Percentiles rank a stretch among this genome's conserved stretches.
These are phyloP conservation scores for Aplocera efformata DNA, from an alignment of 2,888 invertebrate genomes.

Conservation along the genomic window DNA sequence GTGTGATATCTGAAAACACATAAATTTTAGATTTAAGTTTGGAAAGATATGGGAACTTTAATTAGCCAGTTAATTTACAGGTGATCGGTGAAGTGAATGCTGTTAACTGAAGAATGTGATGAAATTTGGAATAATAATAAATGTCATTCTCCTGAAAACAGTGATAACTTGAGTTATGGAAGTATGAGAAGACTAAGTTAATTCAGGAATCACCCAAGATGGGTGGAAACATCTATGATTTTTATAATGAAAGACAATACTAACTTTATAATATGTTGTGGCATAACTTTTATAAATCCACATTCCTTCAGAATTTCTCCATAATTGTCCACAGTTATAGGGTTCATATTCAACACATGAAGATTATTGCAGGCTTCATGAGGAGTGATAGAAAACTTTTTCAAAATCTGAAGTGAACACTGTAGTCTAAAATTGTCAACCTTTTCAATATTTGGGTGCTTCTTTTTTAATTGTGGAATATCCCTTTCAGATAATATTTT, in stretches of 20 bases:
- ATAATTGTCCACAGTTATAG: conserved; percentile 81
- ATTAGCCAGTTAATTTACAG: too few relatives aligned
- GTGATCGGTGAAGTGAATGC: too few relatives aligned
- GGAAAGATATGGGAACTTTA: not conserved
- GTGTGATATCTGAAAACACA: conserved; percentile 63
- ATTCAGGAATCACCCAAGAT: too few relatives aligned
- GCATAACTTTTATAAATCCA: conserved; percentile 70
- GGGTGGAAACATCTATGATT: not conserved
- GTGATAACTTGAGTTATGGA: too few relatives aligned
- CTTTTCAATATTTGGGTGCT: conserved; percentile 56
- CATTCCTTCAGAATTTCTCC: conserved; percentile 82
- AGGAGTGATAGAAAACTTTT: conserved; percentile 67
- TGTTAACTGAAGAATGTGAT: too few relatives aligned
- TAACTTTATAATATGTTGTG: conserved; percentile 66
- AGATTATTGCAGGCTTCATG: conserved; percentile 77
- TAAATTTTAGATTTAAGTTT: conserved; percentile 5
- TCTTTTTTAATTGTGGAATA: conserved; percentile 45
- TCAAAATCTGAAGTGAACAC: conserved; percentile 51
- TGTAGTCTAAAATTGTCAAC: conserved; percentile 52
- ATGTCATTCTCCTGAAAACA: too few relatives aligned
- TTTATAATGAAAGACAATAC: conserved; percentile 3
- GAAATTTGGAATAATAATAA: too few relatives aligned
- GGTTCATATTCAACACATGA: conserved; percentile 78
- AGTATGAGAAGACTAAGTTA: too few relatives aligned
- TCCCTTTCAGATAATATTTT: conserved; percentile 37